These are phyloP conservation scores for Hydrochoerus hydrochaeris DNA, from an alignment of 2,113 vertebrate species.

Conservation along the genomic window DNA sequence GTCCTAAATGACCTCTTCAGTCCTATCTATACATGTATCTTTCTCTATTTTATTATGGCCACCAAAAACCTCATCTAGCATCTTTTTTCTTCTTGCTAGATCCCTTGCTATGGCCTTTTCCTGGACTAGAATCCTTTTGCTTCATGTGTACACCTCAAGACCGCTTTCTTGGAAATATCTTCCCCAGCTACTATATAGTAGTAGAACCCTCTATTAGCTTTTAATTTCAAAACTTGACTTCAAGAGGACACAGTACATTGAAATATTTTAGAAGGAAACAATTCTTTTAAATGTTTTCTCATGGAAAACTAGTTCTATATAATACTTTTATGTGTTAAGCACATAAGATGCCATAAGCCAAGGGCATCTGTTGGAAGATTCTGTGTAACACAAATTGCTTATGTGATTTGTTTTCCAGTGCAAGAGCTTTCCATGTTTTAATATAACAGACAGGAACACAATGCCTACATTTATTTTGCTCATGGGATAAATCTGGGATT, in stretches of 20 bases:
- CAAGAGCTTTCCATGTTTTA: background rate
- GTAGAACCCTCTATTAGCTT: background rate
- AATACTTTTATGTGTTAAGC: background rate
- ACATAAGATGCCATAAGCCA: background rate
- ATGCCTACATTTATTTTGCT: background rate
- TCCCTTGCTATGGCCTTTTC: background rate
- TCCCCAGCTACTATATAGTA: background rate
- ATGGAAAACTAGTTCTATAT: background rate
- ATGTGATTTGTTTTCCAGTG: background rate
- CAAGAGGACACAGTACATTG: background rate
- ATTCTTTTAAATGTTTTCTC: background rate
- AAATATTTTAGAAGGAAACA: background rate
- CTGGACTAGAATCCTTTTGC: background rate
- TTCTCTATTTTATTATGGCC: background rate
- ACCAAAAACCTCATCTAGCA: background rate
- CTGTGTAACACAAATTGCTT: background rate
- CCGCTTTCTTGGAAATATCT: background rate
- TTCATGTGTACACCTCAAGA: background rate
- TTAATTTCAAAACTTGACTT: background rate
- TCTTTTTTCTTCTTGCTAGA: background rate
- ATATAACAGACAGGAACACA: background rate
- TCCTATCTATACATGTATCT: background rate
- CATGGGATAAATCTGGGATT: background rate
- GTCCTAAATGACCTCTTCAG: background rate
- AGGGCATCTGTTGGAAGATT: background rate